Base-by-base conservation (phyloP, 2,113 vertebrate species). In the Urocolius indicus region DNA sequence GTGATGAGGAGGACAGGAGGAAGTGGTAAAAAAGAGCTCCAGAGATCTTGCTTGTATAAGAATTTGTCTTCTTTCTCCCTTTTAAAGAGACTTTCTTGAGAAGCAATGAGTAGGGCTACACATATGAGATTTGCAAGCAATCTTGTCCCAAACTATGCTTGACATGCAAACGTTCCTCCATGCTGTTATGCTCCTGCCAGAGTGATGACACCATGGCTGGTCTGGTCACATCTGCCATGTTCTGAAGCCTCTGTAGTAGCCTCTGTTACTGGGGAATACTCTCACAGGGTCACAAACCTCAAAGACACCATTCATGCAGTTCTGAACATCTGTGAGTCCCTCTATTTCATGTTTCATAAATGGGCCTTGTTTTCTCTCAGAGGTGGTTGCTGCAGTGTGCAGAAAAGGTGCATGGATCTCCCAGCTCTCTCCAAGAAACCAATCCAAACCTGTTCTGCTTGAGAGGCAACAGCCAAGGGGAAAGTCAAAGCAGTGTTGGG, bases 221-320 rank as follows among this genome's bases (percentile, higher is more conserved):
- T 7, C 55, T 86, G 61, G 32, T 30, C 72, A 9, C 5, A n/a
- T 3, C 62, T 73, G n/a, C 51, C 14, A 9, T 4, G 52, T 34
- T 78, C 52, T 57, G 5, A 32, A 49, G 22, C 7, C 48, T 84
- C 80, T 46, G 16, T 9, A 22, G 27, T 13, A 24, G 54, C 13
- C 12, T 34, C 49, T 32, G 0, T 41, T 30, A 21, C 20, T 11
- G 10, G 34, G 52, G 21, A 80, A 38, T 32, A 18, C 9, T 79
- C 16, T 45, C 12, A 2, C 0, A 23, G 34, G n/a, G 30, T 15
- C 11, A 8, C 20, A 51, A 54, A 73, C 36, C 18, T 59, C 46
- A 30, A 43, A 30, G 26, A 81, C 89, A 66, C 23, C 2, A 0
- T 23, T 84, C 2, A 0, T 16, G 21, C 0, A 0, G 6, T 59